A percentile compares a stretch with the other conserved stretches of the same genome.
These are phyloP conservation scores for Raja brachyura DNA, from an alignment of 2,113 vertebrate genomes.

Conservation along the genomic window DNA sequence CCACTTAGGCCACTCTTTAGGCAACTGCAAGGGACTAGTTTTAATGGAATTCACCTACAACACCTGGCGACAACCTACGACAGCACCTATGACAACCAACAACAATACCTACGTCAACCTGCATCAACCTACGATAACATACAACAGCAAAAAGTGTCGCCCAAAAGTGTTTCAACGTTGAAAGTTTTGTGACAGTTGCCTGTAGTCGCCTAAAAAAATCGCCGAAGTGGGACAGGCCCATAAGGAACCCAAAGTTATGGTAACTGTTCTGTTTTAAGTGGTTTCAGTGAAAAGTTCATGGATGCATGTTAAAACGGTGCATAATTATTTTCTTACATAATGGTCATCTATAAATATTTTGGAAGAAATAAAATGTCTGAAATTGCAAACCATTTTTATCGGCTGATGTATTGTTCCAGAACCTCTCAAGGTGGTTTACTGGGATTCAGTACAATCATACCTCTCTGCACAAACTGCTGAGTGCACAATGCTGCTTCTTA, in stretches of 20 bases:
- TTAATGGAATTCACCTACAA: too few relatives aligned
- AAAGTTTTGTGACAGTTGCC: too few relatives aligned
- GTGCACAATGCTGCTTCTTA: background rate
- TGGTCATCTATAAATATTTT: background rate
- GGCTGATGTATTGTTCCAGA: background rate
- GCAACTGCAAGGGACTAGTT: too few relatives aligned
- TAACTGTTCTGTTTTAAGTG: background rate
- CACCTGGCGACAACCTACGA: too few relatives aligned
- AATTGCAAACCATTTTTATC: background rate
- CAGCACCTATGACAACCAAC: too few relatives aligned
- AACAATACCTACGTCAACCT: too few relatives aligned
- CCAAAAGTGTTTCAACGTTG: too few relatives aligned
- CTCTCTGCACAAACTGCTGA: background rate
- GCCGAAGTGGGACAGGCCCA: too few relatives aligned
- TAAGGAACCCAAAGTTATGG: background rate
- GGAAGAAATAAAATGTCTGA: background rate
- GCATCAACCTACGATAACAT: too few relatives aligned
- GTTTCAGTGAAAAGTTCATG: background rate
- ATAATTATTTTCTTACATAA: background rate
- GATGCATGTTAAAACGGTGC: conserved; percentile 5
- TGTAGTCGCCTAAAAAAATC: too few relatives aligned
- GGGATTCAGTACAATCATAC: background rate
- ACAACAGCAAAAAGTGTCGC: too few relatives aligned
- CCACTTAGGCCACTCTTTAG: too few relatives aligned
- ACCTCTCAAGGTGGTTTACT: background rate